Percentiles rank a stretch among this genome's conserved stretches.
phyloP scores from a whole-genome alignment of 64 coral and sea anemone species.

The Actinia equina region DNA sequence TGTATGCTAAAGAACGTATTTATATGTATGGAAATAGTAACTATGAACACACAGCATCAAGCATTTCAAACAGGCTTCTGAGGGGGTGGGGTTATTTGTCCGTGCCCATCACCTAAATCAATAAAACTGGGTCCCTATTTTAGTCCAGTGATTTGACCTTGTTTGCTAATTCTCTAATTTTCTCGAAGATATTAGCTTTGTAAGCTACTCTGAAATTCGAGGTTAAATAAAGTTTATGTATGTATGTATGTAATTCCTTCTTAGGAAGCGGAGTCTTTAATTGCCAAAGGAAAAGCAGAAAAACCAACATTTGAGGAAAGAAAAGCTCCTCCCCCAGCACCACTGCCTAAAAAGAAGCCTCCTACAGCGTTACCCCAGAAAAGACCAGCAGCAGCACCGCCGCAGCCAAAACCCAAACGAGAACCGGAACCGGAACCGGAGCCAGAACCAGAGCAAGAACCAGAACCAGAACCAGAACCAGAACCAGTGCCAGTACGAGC shows the following conservation, averaged over 20 bases:
- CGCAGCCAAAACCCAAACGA: constrained; percentile 33
- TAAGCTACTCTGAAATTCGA: no score
- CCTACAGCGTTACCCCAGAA: constrained; percentile 37
- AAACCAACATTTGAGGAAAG: constrained; percentile 65
- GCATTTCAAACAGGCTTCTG: no score
- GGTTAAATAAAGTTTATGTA: no score
- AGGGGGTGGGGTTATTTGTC: no score
- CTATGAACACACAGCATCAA: no score
- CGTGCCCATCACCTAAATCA: no score
- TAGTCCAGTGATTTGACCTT: no score
- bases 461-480: constrained; percentile 43
- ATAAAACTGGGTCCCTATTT: no score
- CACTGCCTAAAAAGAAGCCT: constrained; percentile 53
- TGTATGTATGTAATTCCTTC: background rate
- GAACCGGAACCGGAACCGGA: constrained; percentile 58
- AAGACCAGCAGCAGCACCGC: constrained; percentile 49
- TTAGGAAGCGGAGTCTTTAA: constrained; percentile 80
- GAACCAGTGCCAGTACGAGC: constrained; percentile 11
- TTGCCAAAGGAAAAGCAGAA: constrained; percentile 70
- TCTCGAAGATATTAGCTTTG: no score
- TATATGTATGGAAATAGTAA: no score
- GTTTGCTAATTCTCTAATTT: no score
- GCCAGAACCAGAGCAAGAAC: constrained; percentile 56
- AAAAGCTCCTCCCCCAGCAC: constrained; percentile 46
- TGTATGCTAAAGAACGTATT: no score